phyloP scores from a whole-genome alignment of 1,140 invertebrate genomes.

The Drosophila lacertosa region DNA sequence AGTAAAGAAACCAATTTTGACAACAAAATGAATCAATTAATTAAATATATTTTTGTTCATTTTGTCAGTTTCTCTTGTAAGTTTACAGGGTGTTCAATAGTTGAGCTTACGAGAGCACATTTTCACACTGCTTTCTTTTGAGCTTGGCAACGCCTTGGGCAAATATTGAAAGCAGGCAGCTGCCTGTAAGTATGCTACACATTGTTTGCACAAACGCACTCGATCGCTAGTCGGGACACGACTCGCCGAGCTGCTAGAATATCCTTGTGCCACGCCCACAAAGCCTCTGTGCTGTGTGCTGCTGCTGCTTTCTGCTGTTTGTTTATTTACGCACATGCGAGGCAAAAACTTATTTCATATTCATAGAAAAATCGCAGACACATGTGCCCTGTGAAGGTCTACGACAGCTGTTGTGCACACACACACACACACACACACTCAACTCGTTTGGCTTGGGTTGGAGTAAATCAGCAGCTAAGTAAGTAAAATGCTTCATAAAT shows the following conservation, averaged over 20 bases:
- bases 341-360: conserved; percentile 74
- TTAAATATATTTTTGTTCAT: no score
- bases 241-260: background rate
- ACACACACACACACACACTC: background rate
- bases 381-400: conserved; percentile 67
- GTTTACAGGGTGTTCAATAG: background rate
- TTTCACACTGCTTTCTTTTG: background rate
- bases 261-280: conserved; percentile 9
- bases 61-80: no score
- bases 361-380: conserved; percentile 81
- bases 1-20: no score
- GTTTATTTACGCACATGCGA: conserved; percentile 79
- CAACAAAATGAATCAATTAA: no score
- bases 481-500: conserved; percentile 82
- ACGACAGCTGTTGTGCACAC: conserved; percentile 31
- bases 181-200: conserved; percentile 20
- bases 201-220: conserved; percentile 41
- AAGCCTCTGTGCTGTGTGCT: conserved; percentile 10
- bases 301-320: conserved; percentile 48
- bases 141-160: conserved; percentile 54
- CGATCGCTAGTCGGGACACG: conserved; percentile 54
- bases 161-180: conserved; percentile 43
- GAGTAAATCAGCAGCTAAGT: conserved; percentile 80
- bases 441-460: conserved; percentile 31
- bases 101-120: background rate